Evolutionary conservation across 1,140 invertebrate genomes (phyloP).

Genomic region (Pseudachorutes palmiensis): DNA sequence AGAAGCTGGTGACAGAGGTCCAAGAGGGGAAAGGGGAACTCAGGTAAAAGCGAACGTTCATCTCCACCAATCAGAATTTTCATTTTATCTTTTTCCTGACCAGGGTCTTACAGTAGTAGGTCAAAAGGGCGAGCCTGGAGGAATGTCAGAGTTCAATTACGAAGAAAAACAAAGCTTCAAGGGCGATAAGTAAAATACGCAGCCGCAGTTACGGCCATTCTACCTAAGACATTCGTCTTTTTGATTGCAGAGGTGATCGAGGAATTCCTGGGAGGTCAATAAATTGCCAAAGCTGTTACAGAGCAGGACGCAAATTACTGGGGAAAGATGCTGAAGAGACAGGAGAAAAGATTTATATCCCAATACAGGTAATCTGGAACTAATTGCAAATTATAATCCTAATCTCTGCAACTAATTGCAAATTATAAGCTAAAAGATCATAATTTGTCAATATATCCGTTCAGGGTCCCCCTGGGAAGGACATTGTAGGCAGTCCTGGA

Average conservation of each 20-base stretch:
- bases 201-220: background rate
- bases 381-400: too few relatives aligned
- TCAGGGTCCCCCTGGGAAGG: constrained; percentile 10
- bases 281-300: background rate
- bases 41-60: background rate
- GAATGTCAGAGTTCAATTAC: background rate
- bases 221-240: too few relatives aligned
- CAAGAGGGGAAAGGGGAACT: constrained; percentile 5
- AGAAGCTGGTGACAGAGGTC: background rate
- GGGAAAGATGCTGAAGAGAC: background rate
- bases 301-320: background rate
- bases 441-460: background rate
- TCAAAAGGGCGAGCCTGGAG: constrained; percentile 5
- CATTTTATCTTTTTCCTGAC: background rate
- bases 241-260: background rate
- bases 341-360: background rate
- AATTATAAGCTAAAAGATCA: background rate
- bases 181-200: background rate
- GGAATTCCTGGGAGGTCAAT: background rate
- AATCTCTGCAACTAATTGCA: background rate
- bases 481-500: background rate
- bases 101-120: background rate
- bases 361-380: background rate
- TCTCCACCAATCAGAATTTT: background rate
- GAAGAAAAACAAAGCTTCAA: background rate